Evolutionary conservation across 2,888 invertebrate species (phyloP).

Genomic region (Panorpa germanica): DNA sequence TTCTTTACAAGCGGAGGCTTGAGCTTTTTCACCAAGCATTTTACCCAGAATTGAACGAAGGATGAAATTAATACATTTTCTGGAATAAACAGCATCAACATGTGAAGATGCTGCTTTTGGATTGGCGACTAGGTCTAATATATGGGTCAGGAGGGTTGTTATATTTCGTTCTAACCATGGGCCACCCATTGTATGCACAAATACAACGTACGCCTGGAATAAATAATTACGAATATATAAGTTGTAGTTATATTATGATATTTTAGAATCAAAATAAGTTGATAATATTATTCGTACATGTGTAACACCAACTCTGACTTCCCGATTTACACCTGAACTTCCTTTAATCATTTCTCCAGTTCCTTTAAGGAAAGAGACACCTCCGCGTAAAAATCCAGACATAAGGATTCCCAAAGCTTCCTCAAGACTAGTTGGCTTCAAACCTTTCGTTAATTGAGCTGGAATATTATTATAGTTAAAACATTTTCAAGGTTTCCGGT

Average conservation of each 20-base stretch:
- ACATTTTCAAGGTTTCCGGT: constrained; percentile 17
- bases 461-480: constrained; percentile 1
- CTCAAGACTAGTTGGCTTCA: constrained; percentile 51
- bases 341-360: constrained; percentile 92
- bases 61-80: constrained; percentile 94
- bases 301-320: constrained; percentile 93
- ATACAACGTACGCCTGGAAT: constrained; percentile 80
- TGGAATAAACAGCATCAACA: constrained; percentile 92
- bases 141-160: constrained; percentile 66
- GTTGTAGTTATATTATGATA: not conserved
- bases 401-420: constrained; percentile 82
- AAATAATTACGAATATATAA: constrained; percentile 10
- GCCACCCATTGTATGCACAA: constrained; percentile 84
- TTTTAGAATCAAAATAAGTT: constrained; percentile 2
- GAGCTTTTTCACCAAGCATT: constrained; percentile 93
- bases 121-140: constrained; percentile 84
- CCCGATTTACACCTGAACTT: constrained; percentile 79
- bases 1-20: constrained; percentile 87
- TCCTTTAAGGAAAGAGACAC: constrained; percentile 84
- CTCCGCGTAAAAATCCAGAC: constrained; percentile 87
- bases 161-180: constrained; percentile 90
- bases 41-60: constrained; percentile 80
- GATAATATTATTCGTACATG: constrained; percentile 44
- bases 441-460: constrained; percentile 13
- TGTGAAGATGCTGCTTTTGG: constrained; percentile 92